Evolutionary conservation across 2,888 invertebrate genomes (phyloP), one percentile per base, ranked within the genome.

Genomic region (Chloroclystis v-ata): DNA sequence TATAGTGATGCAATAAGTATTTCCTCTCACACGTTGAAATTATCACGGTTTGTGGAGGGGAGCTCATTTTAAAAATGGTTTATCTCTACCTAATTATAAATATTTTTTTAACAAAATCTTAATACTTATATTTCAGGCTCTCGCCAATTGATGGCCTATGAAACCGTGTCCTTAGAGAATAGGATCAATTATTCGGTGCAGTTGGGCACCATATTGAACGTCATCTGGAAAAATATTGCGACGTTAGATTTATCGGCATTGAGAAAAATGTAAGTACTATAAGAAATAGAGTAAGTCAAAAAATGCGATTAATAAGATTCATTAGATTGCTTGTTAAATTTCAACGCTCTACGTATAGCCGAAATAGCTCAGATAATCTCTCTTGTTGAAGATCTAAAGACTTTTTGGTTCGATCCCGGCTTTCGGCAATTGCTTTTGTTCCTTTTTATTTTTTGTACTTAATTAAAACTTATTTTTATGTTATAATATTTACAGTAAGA

Each of bases 151-250:
- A 52, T 81, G 29, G 75, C 80, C 1, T 83, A 81, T 49, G 75
- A 89, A 58, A 74, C 76, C 0, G 81, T 89, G 1, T 81, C 89
- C 1, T 74, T 92, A 37, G 89, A 89, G 28, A 82, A 89, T 35
- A 88, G 89, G 50, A 72, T 71, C 9, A 74, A 84, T 13, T 83
- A 89, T 56, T 82, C 86, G 1, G 61, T 71, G 11, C 89, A 91
- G 52, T 68, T 92, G 28, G 75, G 70, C 26, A 73, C 71, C 3
- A 59, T 92, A 10, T 85, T 89, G 53, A 82, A 88, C 51, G 73
- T 89, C 8, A 57, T 93, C 4, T 93, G 92, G 92, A 89, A 86
- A 46, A 92, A 92, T 65, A 83, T 89, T 37, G 82, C 83, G 0
- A 81, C 88, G 0, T 60, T 92, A 14, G 86, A 89, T 37, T 73